These are phyloP conservation scores for Rhodinocichla rosea DNA, from an alignment of 2,113 vertebrate species.

Conservation along the genomic window DNA sequence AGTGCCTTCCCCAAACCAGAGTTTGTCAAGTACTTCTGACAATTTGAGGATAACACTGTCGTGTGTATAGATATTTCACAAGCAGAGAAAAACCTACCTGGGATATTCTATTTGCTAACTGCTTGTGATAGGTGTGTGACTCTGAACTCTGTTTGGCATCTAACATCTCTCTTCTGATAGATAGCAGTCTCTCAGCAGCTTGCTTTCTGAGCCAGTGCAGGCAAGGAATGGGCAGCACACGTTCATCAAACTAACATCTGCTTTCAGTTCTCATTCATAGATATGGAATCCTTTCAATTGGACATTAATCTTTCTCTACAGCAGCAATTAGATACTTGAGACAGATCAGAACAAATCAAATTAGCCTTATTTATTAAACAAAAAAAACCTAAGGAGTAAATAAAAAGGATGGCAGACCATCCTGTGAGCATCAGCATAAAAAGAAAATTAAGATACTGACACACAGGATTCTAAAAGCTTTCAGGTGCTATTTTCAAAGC, in stretches of 20 bases:
- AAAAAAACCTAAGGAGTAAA: not conserved
- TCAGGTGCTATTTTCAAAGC: conserved; percentile 24
- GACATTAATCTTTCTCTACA: conserved; percentile 67
- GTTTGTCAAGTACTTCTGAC: conserved; percentile 9
- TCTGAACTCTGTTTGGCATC: conserved; percentile 49
- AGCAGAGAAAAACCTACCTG: conserved; percentile 1
- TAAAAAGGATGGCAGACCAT: not conserved
- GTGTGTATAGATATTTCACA: not conserved
- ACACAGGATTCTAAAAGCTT: not conserved
- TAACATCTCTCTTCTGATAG: conserved; percentile 58
- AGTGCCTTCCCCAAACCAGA: not conserved
- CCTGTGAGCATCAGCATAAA: not conserved
- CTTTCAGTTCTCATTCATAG: conserved; percentile 64
- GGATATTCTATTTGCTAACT: conserved; percentile 37
- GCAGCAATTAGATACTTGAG: conserved; percentile 60
- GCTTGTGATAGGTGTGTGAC: conserved; percentile 11
- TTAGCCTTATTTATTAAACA: conserved; percentile 52
- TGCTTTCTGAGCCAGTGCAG: conserved; percentile 29
- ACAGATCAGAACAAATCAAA: conserved; percentile 40
- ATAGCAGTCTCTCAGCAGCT: conserved; percentile 44
- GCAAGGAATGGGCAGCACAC: conserved; percentile 30
- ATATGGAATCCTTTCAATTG: conserved; percentile 61
- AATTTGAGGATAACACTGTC: not conserved
- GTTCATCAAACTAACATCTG: conserved; percentile 72
- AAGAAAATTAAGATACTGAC: not conserved